Base-by-base conservation (phyloP, 2,888 invertebrate genomes). In the Hofmannophila pseudospretella region DNA sequence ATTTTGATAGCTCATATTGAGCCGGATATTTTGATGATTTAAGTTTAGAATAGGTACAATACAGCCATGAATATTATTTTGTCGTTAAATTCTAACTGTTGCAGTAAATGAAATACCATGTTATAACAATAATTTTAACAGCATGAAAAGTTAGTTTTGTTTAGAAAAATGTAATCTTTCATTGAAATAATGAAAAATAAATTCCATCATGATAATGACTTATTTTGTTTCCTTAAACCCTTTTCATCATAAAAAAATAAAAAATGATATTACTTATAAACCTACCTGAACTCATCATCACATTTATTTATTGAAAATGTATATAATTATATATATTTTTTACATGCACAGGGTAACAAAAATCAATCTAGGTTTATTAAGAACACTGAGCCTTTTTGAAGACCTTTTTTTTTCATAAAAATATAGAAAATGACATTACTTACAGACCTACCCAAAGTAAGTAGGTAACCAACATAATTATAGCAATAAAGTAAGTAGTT, bases 1-100 rank as follows among this genome's bases (percentile, higher is more conserved):
- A 81, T 75, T 67, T 66, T 67, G 62, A 78, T 84, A 74, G 85
- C 85, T 85, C 85, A 85, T 84, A 84, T 85, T 84, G 85, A 85
- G 85, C 81, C 68, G 61, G 72, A 74, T 81, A 78, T 76, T 77
- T 75, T 71, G 73, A 67, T 60, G 72, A 72, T 53, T 62, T 75
- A 74, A 72, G 71, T 69, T 66, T 82, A 80, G 70, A 61, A 65
- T 78, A 78, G 71, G 63, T 76, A 76, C 65, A 74, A 76, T 68
- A 63, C 69, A 78, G 81, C 84, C 80, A 81, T 80, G 67, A 67
- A 61, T 67, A 62, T 62, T 44, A 56, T 55, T 54, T 61, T 71
- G 71, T 73, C 67, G 63, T 74, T 70, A 58, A 71, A 61, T 60
- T 58, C 54, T 70, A 71, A 71, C 66, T 66, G 61, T 71, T 74